Evolutionary conservation across 2,113 vertebrate genomes (phyloP).

Genomic region (Anhinga rufa): DNA sequence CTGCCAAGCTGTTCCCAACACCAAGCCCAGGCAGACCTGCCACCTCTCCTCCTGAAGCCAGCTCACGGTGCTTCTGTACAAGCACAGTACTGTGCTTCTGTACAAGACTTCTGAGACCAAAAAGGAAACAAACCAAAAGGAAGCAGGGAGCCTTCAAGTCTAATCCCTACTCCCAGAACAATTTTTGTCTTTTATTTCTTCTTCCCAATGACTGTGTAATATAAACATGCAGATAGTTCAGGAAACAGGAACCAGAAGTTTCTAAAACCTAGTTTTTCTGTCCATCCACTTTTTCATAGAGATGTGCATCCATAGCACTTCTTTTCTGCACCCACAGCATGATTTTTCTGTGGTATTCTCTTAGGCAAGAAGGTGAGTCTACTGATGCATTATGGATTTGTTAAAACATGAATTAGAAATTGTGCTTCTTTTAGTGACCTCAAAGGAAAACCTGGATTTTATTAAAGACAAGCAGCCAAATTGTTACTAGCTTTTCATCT

Average conservation of each 20-base stretch:
- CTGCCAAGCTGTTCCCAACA: background rate
- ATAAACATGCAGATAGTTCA: background rate
- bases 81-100: too few species aligned
- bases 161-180: background rate
- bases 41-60: background rate
- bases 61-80: background rate
- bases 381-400: constrained; percentile 61
- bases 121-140: background rate
- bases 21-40: background rate
- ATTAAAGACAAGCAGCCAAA: constrained; percentile 54
- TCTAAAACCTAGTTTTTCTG: background rate
- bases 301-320: background rate
- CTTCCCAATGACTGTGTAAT: background rate
- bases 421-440: constrained; percentile 44
- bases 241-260: constrained; percentile 19
- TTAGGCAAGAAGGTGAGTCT: constrained; percentile 37
- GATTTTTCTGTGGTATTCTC: constrained; percentile 34
- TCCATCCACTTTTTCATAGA: background rate
- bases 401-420: constrained; percentile 63
- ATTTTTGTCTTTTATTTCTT: background rate
- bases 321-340: constrained; percentile 15
- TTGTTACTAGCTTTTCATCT: constrained; percentile 56
- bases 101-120: background rate
- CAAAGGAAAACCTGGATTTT: constrained; percentile 56
- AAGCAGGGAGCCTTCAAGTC: background rate